Conservation (phyloP, 2,113 vertebrate genomes). For the Pluvianellus socialis region DNA sequence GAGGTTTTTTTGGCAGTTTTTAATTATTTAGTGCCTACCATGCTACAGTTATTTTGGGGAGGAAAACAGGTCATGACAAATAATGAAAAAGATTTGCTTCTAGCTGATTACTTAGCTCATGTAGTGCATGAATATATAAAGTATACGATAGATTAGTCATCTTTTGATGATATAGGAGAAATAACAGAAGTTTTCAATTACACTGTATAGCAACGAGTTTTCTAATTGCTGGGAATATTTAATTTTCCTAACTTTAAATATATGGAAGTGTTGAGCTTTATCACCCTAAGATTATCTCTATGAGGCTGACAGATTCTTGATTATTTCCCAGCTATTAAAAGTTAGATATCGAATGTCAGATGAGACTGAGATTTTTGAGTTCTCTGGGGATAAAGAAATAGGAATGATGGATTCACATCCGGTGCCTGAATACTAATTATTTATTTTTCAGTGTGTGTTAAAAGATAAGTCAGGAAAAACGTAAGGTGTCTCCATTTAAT, state of each 20-base stretch:
- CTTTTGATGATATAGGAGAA: background rate
- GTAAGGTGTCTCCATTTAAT: background rate
- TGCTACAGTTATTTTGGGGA: background rate
- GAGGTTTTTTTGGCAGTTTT: background rate
- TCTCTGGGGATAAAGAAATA: background rate
- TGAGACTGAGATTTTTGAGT: background rate
- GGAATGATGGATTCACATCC: background rate
- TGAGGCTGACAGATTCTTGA: background rate
- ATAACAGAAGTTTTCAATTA: background rate
- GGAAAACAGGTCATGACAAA: background rate
- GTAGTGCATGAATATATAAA: background rate
- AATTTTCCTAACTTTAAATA: background rate
- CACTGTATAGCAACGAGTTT: background rate
- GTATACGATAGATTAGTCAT: background rate
- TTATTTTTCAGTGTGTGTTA: background rate
- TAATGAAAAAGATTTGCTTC: slow-evolving; percentile 9
- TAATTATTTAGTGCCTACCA: background rate
- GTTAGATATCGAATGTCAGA: background rate
- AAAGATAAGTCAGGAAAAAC: background rate
- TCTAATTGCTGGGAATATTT: background rate
- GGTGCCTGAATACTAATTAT: background rate
- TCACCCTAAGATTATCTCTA: background rate
- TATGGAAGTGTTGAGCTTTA: background rate
- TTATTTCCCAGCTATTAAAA: background rate
- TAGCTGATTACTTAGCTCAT: background rate